Percentiles rank a stretch among this genome's conserved stretches.
These are phyloP conservation scores for Pangasius mekongensis DNA, from an alignment of 2,797 vertebrate species.

Conservation along the genomic window DNA sequence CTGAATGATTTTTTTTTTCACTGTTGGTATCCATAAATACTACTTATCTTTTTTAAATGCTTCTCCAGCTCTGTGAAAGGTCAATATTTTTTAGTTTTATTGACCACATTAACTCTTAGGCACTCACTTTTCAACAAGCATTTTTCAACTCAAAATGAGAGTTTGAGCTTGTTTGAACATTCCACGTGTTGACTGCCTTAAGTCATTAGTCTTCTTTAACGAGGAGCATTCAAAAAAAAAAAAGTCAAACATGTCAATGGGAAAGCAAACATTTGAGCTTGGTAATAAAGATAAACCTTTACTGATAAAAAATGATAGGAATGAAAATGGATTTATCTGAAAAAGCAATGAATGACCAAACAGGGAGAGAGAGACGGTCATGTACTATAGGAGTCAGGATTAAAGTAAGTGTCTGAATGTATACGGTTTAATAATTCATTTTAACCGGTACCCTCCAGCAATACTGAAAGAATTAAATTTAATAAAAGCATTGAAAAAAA, in stretches of 20 bases:
- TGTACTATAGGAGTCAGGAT: conserved; percentile 43
- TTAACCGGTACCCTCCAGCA: conserved; percentile 63
- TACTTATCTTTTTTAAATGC: not conserved
- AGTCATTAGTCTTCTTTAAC: not conserved
- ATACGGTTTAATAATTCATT: conserved; percentile 71
- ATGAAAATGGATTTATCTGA: conserved; percentile 13
- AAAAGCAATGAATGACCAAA: not conserved
- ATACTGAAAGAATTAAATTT: conserved; percentile 71
- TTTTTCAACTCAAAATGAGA: too few species aligned
- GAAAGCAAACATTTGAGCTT: not conserved
- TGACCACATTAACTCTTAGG: not conserved
- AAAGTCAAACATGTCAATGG: not conserved
- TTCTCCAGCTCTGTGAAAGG: not conserved
- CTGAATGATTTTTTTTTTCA: not conserved
- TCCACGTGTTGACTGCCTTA: not conserved
- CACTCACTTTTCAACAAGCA: not conserved
- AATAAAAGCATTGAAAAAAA: conserved; percentile 74
- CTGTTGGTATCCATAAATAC: not conserved
- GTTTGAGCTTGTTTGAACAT: not conserved
- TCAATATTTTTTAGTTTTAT: conserved; percentile 4
- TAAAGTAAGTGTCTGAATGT: conserved; percentile 57
- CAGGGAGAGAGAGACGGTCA: conserved; percentile 16
- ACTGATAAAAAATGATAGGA: not conserved
- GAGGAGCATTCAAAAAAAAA: not conserved
- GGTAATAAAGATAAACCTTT: not conserved